Percentiles rank a stretch among this genome's conserved stretches.
Evolutionary conservation across 2,113 vertebrate genomes (phyloP).

Genomic region (Dromiciops gliroides): DNA sequence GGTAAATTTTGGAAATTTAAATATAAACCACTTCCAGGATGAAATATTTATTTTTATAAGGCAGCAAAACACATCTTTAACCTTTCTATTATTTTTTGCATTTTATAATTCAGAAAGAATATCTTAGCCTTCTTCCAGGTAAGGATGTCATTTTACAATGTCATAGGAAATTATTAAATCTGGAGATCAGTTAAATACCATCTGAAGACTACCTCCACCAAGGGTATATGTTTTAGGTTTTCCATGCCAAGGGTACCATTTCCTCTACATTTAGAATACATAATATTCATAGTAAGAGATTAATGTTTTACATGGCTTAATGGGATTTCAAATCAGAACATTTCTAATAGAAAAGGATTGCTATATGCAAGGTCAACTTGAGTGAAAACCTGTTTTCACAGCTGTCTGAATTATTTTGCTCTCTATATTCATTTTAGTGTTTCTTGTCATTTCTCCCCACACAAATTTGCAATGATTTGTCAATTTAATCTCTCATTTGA

Average conservation of each 20-base stretch:
- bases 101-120: constrained; percentile 67
- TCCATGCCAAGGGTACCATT: constrained; percentile 62
- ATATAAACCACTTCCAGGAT: constrained; percentile 45
- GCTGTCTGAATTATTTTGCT: not conserved
- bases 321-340: constrained; percentile 66
- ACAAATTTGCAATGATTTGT: not conserved
- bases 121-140: constrained; percentile 59
- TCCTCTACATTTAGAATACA: constrained; percentile 52
- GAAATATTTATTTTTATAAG: not conserved
- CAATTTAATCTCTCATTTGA: not conserved
- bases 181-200: constrained; percentile 67
- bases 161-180: constrained; percentile 67
- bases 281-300: constrained; percentile 38
- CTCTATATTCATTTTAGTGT: constrained; percentile 33
- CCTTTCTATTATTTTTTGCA: constrained; percentile 46
- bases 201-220: constrained; percentile 55
- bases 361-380: constrained; percentile 53
- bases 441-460: not conserved
- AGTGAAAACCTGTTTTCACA: constrained; percentile 54
- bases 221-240: constrained; percentile 62
- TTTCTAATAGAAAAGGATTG: constrained; percentile 55
- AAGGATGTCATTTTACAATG: constrained; percentile 50
- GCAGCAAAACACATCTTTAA: constrained; percentile 3
- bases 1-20: constrained; percentile 34
- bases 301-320: constrained; percentile 47